A percentile compares a stretch with the other conserved stretches of the same genome.
Evolutionary conservation across 2,113 vertebrate genomes (phyloP).

Genomic region (Podiceps cristatus): DNA sequence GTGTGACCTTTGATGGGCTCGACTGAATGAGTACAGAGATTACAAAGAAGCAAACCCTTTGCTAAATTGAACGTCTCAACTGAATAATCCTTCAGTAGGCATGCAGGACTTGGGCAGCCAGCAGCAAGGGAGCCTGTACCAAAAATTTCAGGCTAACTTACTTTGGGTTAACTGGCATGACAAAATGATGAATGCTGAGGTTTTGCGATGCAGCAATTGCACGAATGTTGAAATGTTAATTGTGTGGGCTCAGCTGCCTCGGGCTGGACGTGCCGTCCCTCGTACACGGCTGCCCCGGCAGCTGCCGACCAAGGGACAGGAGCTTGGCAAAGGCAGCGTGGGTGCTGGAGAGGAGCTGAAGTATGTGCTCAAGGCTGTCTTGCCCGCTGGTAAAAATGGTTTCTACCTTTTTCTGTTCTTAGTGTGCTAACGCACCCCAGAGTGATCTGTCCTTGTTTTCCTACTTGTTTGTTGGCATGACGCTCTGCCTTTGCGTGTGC

Average conservation of each 20-base stretch:
- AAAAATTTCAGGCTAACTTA: not conserved
- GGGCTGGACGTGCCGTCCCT: not conserved
- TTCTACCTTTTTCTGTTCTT: not conserved
- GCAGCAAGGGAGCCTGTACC: not conserved
- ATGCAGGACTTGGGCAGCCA: not conserved
- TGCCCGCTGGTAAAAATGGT: not conserved
- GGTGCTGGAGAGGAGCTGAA: not conserved
- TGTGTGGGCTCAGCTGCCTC: conserved; percentile 23
- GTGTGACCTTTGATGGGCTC: conserved; percentile 2
- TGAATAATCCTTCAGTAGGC: not conserved
- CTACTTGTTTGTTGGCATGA: not conserved
- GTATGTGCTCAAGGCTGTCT: not conserved
- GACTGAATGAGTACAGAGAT: not conserved
- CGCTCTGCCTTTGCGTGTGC: rapidly evolving
- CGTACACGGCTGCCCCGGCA: not conserved
- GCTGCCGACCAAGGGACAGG: not conserved
- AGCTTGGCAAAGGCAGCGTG: not conserved
- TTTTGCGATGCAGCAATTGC: conserved; percentile 35
- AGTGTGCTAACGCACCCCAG: rapidly evolving
- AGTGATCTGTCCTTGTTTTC: not conserved
- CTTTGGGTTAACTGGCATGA: conserved; percentile 8
- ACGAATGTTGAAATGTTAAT: conserved; percentile 26
- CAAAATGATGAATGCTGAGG: conserved; percentile 57
- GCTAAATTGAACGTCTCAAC: not conserved
- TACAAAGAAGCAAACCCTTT: not conserved